These are phyloP conservation scores for Baccha elongata DNA, from an alignment of 2,888 invertebrate genomes.

Conservation along the genomic window DNA sequence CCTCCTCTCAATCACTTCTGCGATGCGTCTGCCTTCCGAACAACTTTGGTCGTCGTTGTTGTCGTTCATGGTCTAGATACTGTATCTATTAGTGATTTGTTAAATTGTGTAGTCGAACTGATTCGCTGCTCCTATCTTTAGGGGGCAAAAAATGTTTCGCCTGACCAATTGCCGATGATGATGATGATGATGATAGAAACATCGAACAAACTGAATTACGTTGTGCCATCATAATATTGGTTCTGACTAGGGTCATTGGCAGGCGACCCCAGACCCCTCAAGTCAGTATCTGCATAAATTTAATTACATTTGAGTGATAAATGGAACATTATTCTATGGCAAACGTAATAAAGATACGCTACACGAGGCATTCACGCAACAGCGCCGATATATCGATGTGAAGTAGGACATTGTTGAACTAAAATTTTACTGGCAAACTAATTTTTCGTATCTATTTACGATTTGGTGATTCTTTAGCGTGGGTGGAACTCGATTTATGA, in stretches of 20 bases:
- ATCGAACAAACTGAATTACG: constrained; percentile 38
- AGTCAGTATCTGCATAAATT: constrained; percentile 36
- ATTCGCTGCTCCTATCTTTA: constrained; percentile 22
- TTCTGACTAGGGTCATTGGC: constrained; percentile 29
- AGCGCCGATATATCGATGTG: not conserved
- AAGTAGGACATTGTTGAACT: not conserved
- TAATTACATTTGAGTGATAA: constrained; percentile 49
- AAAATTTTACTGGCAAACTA: not conserved
- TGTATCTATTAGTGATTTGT: constrained; percentile 30
- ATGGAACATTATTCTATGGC: constrained; percentile 38
- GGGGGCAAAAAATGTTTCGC: constrained; percentile 12
- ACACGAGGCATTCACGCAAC: constrained; percentile 36
- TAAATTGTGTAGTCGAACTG: constrained; percentile 46
- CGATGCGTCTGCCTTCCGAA: not conserved
- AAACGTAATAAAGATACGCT: constrained; percentile 16
- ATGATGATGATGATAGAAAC: too few relatives aligned
- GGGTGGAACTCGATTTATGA: constrained; percentile 42
- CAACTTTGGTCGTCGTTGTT: not conserved
- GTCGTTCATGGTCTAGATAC: constrained; percentile 38
- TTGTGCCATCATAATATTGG: constrained; percentile 2
- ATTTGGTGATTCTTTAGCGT: constrained; percentile 19
- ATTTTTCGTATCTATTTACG: constrained; percentile 15
- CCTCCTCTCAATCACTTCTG: constrained; percentile 24
- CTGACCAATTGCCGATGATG: constrained; percentile 29
- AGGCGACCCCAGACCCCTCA: constrained; percentile 16